Conservation (phyloP, 2,113 vertebrate genomes). For the Sinocyclocheilus maitianheensis region DNA sequence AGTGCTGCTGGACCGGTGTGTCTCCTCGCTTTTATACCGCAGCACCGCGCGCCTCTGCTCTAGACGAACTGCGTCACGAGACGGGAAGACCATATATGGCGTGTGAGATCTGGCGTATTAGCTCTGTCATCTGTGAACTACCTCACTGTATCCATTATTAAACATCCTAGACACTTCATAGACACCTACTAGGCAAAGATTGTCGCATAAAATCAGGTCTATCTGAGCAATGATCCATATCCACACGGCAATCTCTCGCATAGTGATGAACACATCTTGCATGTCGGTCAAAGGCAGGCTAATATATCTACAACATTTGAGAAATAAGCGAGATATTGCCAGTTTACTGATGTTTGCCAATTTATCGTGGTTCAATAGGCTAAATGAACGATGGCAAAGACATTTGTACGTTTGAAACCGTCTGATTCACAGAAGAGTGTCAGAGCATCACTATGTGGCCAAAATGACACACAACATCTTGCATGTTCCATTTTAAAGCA, state of each 20-base stretch:
- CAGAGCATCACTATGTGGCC: constrained; percentile 49
- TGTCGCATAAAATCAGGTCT: neutral
- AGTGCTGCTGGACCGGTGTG: neutral
- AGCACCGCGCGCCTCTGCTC: constrained; percentile 35
- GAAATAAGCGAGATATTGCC: neutral
- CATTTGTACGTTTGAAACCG: neutral
- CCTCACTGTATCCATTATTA: neutral
- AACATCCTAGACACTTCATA: neutral
- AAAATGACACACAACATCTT: neutral
- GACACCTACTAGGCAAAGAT: neutral
- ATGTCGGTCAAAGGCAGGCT: neutral
- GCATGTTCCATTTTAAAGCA: neutral
- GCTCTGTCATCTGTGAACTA: neutral
- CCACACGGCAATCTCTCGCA: neutral
- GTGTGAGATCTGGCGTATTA: neutral
- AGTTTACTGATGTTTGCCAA: neutral
- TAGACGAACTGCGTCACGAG: constrained; percentile 34
- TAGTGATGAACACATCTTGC: neutral
- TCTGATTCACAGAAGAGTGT: neutral
- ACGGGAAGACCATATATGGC: constrained; percentile 40
- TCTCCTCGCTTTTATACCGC: constrained; percentile 66
- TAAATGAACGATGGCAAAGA: neutral
- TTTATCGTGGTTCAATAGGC: neutral
- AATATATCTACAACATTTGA: neutral
- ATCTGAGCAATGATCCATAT: neutral